These are phyloP conservation scores for Rhinoptilus africanus DNA, from an alignment of 2,113 vertebrate genomes.

Conservation along the genomic window DNA sequence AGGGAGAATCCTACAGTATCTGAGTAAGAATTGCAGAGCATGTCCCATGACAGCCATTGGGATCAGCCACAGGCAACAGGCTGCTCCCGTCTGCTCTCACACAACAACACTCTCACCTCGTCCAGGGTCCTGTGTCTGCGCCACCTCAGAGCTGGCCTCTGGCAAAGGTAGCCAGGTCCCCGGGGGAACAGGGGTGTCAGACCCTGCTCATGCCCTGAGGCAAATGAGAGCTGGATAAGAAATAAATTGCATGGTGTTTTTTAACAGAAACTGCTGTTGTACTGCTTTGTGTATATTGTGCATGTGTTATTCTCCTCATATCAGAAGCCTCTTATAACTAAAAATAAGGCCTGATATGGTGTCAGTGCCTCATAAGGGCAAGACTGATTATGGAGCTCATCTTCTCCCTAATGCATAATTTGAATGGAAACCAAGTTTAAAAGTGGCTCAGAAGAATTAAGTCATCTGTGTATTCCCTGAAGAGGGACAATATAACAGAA, in stretches of 20 bases:
- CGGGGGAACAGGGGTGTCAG: fast-evolving
- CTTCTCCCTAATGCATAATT: not conserved
- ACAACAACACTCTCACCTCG: fast-evolving
- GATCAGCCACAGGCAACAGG: not conserved
- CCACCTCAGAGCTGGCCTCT: not conserved
- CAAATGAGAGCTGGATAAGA: not conserved
- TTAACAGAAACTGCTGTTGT: not conserved
- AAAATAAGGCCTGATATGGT: not conserved
- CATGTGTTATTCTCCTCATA: not conserved
- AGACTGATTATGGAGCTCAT: not conserved
- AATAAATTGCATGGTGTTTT: not conserved
- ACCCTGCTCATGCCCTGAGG: not conserved
- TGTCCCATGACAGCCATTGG: not conserved
- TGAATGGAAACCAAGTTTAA: not conserved
- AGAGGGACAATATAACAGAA: not conserved
- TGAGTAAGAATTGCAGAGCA: not conserved
- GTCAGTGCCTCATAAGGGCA: not conserved
- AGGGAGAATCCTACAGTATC: not conserved
- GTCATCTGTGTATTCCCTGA: not conserved
- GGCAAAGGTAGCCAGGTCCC: not conserved
- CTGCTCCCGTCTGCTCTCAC: not conserved
- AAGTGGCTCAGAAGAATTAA: not conserved
- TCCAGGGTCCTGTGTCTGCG: fast-evolving
- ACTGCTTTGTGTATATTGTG: not conserved
- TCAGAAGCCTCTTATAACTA: not conserved